phyloP scores from a whole-genome alignment of 1,140 invertebrate species.

The Phymastichus coffea region DNA sequence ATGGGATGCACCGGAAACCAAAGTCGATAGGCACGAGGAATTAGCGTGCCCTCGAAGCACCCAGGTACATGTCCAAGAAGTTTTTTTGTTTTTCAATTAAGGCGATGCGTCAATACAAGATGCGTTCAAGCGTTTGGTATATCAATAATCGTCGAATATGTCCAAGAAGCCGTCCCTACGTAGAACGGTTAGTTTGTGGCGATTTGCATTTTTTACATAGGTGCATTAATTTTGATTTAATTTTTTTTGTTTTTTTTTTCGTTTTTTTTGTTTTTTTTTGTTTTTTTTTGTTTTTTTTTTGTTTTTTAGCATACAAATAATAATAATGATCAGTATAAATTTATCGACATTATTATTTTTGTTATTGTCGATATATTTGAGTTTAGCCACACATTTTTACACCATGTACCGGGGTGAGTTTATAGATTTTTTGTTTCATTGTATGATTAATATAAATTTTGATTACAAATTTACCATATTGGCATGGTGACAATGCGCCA shows the following conservation, averaged over 20 bases:
- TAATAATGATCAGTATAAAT: constrained; percentile 33
- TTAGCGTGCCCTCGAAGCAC: constrained; percentile 52
- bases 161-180: constrained; percentile 26
- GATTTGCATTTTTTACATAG: constrained; percentile 21
- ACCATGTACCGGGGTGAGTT: constrained; percentile 46
- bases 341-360: too few species aligned
- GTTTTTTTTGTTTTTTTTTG: too few species aligned
- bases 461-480: constrained; percentile 11
- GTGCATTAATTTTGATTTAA: constrained; percentile 11
- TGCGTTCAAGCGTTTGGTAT: constrained; percentile 41
- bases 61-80: constrained; percentile 55
- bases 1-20: constrained; percentile 52
- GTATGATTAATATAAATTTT: constrained; percentile 31
- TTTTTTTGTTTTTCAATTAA: constrained; percentile 32
- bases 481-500: constrained; percentile 46
- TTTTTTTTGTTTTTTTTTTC: too few species aligned
- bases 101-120: constrained; percentile 35
- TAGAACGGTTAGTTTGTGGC: constrained; percentile 20
- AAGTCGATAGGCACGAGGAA: constrained; percentile 46
- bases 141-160: constrained; percentile 19
- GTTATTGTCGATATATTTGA: too few species aligned
- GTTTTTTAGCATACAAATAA: constrained; percentile 31
- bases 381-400: too few species aligned
- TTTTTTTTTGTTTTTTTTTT: constrained; percentile 23
- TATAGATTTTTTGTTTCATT: constrained; percentile 17